Evolutionary conservation across 2,113 vertebrate species (phyloP).

Genomic region (Notarius quadriscutis): DNA sequence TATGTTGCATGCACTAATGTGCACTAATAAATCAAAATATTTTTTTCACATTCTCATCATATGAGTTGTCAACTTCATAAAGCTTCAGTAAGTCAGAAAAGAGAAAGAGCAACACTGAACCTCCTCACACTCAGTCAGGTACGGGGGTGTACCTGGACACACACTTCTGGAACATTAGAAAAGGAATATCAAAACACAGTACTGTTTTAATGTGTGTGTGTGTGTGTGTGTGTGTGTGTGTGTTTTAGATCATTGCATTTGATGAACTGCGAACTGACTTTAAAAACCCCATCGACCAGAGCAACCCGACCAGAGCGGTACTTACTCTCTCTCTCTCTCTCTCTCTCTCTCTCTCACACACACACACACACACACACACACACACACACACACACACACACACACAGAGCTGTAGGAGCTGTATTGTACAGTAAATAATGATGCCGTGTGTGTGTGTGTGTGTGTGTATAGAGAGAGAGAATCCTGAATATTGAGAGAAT

Average conservation of each 20-base stretch:
- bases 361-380: constrained; percentile 1
- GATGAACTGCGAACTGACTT: constrained; percentile 97
- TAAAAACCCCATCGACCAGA: constrained; percentile 97
- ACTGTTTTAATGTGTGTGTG: not conserved
- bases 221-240: not conserved
- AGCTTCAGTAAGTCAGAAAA: too few relatives aligned
- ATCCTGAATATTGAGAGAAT: constrained; percentile 92
- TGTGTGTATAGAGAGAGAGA: constrained; percentile 80
- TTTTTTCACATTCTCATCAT: too few relatives aligned
- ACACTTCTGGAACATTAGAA: not conserved
- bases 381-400: constrained; percentile 12
- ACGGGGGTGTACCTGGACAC: not conserved
- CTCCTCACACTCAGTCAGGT: not conserved
- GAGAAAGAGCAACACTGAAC: too few relatives aligned
- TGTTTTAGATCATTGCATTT: constrained; percentile 92
- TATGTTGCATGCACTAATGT: too few relatives aligned
- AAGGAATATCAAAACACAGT: not conserved
- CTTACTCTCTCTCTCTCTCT: too few relatives aligned
- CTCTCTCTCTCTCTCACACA: not conserved
- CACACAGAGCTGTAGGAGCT: not conserved
- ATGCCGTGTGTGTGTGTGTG: constrained; percentile 26
- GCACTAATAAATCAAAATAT: too few relatives aligned
- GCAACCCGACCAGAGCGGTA: constrained; percentile 94
- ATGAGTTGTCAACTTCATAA: too few relatives aligned
- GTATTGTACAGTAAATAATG: not conserved